Percentiles rank a stretch among this genome's conserved stretches.
phyloP scores from a whole-genome alignment of 2,113 vertebrate species.

The Deroptyus accipitrinus region DNA sequence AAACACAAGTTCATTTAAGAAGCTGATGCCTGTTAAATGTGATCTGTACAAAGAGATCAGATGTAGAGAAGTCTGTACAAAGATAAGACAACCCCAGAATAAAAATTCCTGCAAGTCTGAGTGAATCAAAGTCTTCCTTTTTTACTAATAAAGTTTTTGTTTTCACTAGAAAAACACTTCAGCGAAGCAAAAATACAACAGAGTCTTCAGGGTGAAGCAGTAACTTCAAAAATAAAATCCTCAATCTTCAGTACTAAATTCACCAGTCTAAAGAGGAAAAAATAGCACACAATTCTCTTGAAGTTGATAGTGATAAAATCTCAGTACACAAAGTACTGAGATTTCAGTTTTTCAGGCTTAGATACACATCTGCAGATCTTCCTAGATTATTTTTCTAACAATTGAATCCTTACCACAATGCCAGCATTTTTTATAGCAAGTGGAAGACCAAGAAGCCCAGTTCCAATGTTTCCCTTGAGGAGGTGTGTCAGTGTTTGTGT shows the following conservation, averaged over 20 bases:
- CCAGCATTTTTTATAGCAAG: slow-evolving; percentile 88
- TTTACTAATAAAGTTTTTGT: neutral
- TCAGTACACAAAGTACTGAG: fast-evolving
- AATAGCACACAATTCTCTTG: neutral
- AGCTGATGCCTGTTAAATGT: neutral
- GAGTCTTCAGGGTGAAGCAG: neutral
- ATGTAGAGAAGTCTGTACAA: neutral
- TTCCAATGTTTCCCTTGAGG: slow-evolving; percentile 89
- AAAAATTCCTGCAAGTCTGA: neutral
- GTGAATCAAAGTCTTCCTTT: neutral
- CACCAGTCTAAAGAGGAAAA: neutral
- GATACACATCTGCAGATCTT: neutral
- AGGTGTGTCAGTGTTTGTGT: slow-evolving; percentile 85
- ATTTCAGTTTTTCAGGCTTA: neutral
- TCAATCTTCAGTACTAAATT: neutral
- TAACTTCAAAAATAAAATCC: neutral
- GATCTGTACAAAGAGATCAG: neutral
- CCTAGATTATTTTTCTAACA: neutral
- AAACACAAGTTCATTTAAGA: neutral
- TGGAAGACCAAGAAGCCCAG: slow-evolving; percentile 86
- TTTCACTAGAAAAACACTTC: neutral
- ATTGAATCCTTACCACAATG: slow-evolving; percentile 78
- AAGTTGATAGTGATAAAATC: neutral
- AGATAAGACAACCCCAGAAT: neutral
- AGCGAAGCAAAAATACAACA: neutral